Evolutionary conservation across 2,888 invertebrate species (phyloP).

Genomic region (Eristalis tenax): DNA sequence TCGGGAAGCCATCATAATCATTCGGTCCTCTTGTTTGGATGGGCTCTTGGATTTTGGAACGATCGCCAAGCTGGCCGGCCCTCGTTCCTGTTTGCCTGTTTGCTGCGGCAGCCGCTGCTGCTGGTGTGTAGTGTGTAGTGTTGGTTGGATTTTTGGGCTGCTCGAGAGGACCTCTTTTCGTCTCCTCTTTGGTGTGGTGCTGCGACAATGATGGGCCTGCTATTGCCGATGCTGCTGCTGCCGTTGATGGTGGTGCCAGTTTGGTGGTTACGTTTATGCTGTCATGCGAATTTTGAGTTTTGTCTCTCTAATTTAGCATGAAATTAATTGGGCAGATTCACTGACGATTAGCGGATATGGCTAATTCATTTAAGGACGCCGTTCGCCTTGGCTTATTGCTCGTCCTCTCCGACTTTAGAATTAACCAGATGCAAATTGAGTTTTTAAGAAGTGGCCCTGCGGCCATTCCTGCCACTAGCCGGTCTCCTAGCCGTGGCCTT

Average conservation of each 20-base stretch:
- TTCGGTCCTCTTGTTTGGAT: slow-evolving; percentile 51
- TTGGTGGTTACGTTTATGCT: slow-evolving; percentile 61
- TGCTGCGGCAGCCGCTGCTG: background rate
- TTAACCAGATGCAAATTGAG: slow-evolving; percentile 50
- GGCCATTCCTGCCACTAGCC: background rate
- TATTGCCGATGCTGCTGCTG: background rate
- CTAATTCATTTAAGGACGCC: slow-evolving; percentile 54
- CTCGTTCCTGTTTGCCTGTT: slow-evolving; percentile 12
- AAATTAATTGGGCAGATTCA: slow-evolving; percentile 72
- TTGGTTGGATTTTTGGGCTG: slow-evolving; percentile 45
- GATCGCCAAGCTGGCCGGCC: background rate
- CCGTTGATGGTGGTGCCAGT: background rate
- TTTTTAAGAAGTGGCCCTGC: slow-evolving; percentile 26
- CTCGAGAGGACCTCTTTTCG: background rate
- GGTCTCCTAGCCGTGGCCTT: too few relatives aligned
- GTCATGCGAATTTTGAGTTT: slow-evolving; percentile 70
- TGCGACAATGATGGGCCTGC: background rate
- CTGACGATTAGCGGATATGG: slow-evolving; percentile 66
- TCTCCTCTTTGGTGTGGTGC: background rate
- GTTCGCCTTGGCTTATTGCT: slow-evolving; percentile 18
- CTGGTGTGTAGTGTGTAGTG: background rate
- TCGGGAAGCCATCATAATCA: slow-evolving; percentile 68
- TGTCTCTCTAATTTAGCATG: slow-evolving; percentile 70
- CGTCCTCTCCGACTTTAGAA: background rate
- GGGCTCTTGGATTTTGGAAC: slow-evolving; percentile 16